Conservation (phyloP, 2,888 invertebrate species). For the Cistogaster globosa region DNA sequence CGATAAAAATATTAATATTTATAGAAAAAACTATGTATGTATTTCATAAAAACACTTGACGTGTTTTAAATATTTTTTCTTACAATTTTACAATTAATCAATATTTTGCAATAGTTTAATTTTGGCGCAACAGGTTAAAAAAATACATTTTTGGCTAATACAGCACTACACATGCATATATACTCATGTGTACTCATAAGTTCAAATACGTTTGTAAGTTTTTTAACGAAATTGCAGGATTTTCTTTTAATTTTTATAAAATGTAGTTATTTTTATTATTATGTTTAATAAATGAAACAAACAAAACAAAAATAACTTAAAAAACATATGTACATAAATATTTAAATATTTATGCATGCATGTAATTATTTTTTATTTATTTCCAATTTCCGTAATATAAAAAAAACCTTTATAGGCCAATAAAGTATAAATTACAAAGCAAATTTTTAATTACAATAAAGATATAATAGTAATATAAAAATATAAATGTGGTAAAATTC, state of each 20-base stretch:
- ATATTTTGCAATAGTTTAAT: conserved; percentile 73
- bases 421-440: no score
- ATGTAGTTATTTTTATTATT: conserved; percentile 57
- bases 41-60: conserved; percentile 1
- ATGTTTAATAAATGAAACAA: conserved; percentile 58
- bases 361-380: no score
- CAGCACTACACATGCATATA: conserved; percentile 71
- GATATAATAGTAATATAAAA: no score
- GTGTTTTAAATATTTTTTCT: background rate
- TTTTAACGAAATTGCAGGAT: conserved; percentile 81
- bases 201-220: conserved; percentile 70
- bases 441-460: no score
- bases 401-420: no score
- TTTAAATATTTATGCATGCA: no score
- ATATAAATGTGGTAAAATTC: no score
- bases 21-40: conserved; percentile 30
- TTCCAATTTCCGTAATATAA: no score
- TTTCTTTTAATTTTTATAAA: conserved; percentile 71
- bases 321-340: no score
- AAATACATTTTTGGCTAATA: conserved; percentile 75
- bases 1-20: conserved; percentile 65
- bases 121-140: conserved; percentile 74
- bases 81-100: conserved; percentile 30
- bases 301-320: no score
- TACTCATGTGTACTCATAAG: conserved; percentile 26